Conservation (phyloP, 1,140 invertebrate genomes). For the Psix sp. region DNA sequence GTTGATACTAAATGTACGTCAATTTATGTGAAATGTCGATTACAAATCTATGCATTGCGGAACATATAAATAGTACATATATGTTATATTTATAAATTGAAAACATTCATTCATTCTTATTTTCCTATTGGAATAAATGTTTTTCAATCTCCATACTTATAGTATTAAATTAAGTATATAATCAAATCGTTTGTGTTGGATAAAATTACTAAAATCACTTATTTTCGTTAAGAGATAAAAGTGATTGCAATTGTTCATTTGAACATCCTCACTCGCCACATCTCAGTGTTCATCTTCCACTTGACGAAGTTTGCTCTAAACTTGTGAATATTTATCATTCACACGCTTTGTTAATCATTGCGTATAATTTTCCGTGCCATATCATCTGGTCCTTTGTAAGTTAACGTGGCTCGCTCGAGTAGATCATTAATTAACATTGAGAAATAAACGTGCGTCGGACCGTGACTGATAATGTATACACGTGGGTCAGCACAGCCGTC, state of each 20-base stretch:
- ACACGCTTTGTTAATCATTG: conserved; percentile 58
- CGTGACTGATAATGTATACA: conserved; percentile 68
- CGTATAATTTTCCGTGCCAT: conserved; percentile 59
- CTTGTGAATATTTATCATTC: conserved; percentile 61
- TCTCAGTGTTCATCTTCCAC: conserved; percentile 49
- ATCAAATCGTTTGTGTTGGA: not conserved
- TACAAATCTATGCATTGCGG: no score
- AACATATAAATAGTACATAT: no score
- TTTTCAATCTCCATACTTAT: no score
- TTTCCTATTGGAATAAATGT: no score
- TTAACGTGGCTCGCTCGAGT: conserved; percentile 52
- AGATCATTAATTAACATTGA: conserved; percentile 74
- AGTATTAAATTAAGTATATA: no score
- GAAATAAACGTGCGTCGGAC: conserved; percentile 64
- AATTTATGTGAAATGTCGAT: no score
- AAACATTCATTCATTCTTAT: no score
- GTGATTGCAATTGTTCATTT: conserved; percentile 46
- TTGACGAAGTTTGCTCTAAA: conserved; percentile 47
- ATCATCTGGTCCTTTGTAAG: conserved; percentile 67
- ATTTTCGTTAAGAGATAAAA: conserved; percentile 18
- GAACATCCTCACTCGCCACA: conserved; percentile 16
- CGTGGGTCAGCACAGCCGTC: conserved; percentile 37
- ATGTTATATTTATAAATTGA: no score
- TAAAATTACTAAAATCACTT: conserved; percentile 5
- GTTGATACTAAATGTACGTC: no score